Percentiles rank a stretch among this genome's conserved stretches.
These are phyloP conservation scores for Spondyliosoma cantharus DNA, from an alignment of 2,797 vertebrate genomes.

Conservation along the genomic window DNA sequence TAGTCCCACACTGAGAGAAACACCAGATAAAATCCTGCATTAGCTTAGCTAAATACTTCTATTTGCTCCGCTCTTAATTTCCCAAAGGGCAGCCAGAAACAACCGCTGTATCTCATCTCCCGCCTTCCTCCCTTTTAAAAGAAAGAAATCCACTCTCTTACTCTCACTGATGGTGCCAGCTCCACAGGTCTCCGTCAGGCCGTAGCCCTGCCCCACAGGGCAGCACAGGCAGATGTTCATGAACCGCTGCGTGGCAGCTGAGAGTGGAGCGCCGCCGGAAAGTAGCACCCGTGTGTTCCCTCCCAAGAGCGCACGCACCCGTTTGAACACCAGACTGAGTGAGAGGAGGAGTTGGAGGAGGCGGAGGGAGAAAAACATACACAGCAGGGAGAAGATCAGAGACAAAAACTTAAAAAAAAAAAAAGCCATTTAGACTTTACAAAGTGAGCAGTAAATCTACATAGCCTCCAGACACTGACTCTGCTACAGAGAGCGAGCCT, in stretches of 20 bases:
- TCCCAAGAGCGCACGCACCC: slow-evolving; percentile 91
- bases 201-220: slow-evolving; percentile 98
- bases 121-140: too few species aligned
- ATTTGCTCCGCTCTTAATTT: slow-evolving; percentile 2
- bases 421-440: neutral
- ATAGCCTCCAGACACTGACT: slow-evolving; percentile 11
- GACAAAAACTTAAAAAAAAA: neutral
- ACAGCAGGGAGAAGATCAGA: neutral
- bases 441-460: neutral
- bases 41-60: neutral
- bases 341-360: neutral
- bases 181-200: slow-evolving; percentile 94
- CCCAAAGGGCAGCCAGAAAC: neutral
- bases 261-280: slow-evolving; percentile 95
- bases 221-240: slow-evolving; percentile 99
- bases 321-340: slow-evolving; percentile 90
- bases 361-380: neutral
- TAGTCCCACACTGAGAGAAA: slow-evolving; percentile 91
- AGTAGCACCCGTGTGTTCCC: slow-evolving; percentile 92
- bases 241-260: slow-evolving; percentile 94
- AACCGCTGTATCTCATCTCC: neutral
- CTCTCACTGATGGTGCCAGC: slow-evolving; percentile 94
- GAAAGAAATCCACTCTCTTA: slow-evolving; percentile 70
- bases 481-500: neutral
- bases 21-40: neutral